A percentile compares a stretch with the other conserved stretches of the same genome.
phyloP scores from a whole-genome alignment of 2,113 vertebrate species.

The Phalacrocorax pelagicus region DNA sequence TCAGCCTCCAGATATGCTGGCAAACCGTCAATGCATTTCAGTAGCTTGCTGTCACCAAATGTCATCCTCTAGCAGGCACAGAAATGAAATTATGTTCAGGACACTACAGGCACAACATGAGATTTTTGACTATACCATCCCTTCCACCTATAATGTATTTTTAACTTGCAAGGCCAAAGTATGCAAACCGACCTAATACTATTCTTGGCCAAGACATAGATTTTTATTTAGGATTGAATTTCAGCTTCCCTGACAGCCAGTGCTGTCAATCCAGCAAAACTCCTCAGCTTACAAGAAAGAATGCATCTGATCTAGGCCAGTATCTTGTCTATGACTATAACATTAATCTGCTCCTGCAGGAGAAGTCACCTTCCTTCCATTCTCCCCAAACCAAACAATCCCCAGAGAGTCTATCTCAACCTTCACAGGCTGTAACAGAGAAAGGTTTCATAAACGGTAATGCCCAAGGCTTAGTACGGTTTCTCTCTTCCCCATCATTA shows the following conservation, averaged over 20 bases:
- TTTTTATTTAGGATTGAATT: background rate
- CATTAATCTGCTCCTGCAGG: background rate
- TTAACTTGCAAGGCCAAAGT: background rate
- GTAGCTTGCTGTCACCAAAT: background rate
- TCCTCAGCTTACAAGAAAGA: background rate
- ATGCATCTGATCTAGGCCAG: background rate
- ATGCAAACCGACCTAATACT: background rate
- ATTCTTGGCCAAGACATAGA: background rate
- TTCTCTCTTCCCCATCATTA: background rate
- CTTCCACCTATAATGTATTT: background rate
- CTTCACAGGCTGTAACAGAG: background rate
- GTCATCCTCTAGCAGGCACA: background rate
- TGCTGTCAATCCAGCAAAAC: background rate
- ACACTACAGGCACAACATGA: background rate
- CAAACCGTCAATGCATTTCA: background rate
- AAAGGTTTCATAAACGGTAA: background rate
- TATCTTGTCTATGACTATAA: background rate
- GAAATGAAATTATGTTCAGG: background rate
- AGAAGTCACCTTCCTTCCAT: background rate
- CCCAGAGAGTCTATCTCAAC: background rate
- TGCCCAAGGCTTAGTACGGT: background rate
- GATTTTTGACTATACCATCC: background rate
- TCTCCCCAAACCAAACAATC: background rate
- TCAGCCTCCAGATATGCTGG: background rate
- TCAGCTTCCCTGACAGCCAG: background rate